Conservation (phyloP, 2,113 vertebrate genomes). For the Alces alces region DNA sequence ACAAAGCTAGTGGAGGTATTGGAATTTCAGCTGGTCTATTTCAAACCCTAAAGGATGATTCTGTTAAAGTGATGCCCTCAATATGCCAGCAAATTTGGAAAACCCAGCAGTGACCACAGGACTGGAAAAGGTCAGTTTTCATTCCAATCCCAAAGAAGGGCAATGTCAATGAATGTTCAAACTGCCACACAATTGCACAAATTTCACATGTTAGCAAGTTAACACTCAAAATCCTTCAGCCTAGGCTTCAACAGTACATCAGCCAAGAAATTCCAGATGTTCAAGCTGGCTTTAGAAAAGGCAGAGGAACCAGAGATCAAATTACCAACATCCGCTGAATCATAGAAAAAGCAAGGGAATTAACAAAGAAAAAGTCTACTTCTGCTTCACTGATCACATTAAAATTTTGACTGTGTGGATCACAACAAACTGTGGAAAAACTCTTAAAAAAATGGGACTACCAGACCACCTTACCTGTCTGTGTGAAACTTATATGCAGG, state of each 20-base stretch:
- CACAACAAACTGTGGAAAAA: background rate
- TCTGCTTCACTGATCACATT: background rate
- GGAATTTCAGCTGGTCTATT: background rate
- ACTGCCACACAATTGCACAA: background rate
- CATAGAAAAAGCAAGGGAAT: background rate
- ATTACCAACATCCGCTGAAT: background rate
- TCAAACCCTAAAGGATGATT: background rate
- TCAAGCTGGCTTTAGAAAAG: background rate
- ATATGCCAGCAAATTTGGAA: background rate
- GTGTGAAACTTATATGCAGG: background rate
- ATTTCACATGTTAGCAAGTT: background rate
- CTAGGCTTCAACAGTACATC: background rate
- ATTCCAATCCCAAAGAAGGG: background rate
- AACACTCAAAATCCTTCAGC: background rate
- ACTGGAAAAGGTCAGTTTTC: background rate
- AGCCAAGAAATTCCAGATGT: background rate
- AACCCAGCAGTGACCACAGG: background rate
- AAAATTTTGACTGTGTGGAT: background rate
- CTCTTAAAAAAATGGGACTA: background rate
- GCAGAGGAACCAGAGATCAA: background rate
- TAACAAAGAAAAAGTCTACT: background rate
- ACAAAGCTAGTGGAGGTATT: background rate
- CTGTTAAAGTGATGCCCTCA: background rate
- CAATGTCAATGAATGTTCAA: background rate
- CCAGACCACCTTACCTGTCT: background rate